phyloP scores from a whole-genome alignment of 2,113 vertebrate genomes.

The Tachuris rubrigastra region DNA sequence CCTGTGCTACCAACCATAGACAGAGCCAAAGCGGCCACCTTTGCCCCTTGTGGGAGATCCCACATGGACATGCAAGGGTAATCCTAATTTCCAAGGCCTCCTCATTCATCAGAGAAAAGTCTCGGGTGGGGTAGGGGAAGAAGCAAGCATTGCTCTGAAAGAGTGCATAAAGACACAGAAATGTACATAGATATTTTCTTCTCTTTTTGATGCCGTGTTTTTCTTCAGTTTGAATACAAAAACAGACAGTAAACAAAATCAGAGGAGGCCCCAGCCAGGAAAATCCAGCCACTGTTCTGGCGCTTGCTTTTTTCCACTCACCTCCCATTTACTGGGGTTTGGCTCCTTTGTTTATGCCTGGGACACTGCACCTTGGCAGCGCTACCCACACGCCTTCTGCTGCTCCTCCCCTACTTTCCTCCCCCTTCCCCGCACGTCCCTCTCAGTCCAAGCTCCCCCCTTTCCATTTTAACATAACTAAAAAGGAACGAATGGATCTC shows the following conservation, averaged over 20 bases:
- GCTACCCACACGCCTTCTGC: accelerated
- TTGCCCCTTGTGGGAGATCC: conserved; percentile 26
- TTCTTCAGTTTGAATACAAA: conserved; percentile 12
- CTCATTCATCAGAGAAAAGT: conserved; percentile 45
- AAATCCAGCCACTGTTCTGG: not conserved
- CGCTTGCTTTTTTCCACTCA: not conserved
- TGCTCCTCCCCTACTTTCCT: not conserved
- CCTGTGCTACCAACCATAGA: conserved; percentile 51
- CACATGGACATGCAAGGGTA: conserved; percentile 49
- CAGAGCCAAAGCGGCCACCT: conserved; percentile 36
- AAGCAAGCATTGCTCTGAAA: not conserved
- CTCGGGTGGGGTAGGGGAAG: not conserved
- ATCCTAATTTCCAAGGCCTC: conserved; percentile 64
- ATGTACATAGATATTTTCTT: accelerated
- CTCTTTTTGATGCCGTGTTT: accelerated
- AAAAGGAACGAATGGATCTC: conserved; percentile 78
- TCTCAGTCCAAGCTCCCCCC: conserved; percentile 49
- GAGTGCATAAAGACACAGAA: not conserved
- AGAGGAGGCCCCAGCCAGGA: conserved; percentile 5
- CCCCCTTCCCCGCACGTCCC: not conserved
- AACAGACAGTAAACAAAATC: conserved; percentile 40
- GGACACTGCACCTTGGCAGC: conserved; percentile 32
- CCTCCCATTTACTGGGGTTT: not conserved
- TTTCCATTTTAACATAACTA: conserved; percentile 71
- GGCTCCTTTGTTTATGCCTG: conserved; percentile 67